Evolutionary conservation across 2,888 invertebrate species (phyloP).

Genomic region (Quadroppia sp.): DNA sequence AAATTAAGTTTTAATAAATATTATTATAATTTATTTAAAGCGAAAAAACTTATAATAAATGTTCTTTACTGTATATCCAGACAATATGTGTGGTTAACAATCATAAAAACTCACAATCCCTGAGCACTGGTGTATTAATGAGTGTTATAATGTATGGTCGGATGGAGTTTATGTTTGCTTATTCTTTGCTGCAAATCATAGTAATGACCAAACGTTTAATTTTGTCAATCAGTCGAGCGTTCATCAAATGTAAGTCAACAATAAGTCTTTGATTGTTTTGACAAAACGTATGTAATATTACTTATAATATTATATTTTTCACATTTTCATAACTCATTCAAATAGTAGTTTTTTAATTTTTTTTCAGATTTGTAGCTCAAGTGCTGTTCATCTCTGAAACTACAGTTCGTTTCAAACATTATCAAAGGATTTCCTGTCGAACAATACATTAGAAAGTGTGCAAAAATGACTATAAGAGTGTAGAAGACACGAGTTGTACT

Average conservation of each 20-base stretch:
- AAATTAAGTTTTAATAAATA: background rate
- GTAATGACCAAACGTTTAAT: slow-evolving; percentile 23
- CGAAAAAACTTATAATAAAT: background rate
- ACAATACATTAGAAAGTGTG: background rate
- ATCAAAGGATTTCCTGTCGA: slow-evolving; percentile 25
- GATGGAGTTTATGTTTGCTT: background rate
- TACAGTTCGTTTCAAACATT: background rate
- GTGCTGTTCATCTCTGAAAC: slow-evolving; percentile 6
- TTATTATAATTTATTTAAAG: background rate
- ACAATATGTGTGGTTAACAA: background rate
- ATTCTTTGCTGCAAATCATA: background rate
- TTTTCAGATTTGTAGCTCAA: background rate
- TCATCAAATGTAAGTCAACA: background rate
- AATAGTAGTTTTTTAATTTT: background rate
- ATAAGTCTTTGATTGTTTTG: background rate
- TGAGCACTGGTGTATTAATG: background rate
- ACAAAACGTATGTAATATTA: background rate
- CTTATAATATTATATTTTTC: background rate
- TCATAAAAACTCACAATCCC: background rate
- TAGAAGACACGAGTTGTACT: slow-evolving; percentile 10
- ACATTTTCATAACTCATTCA: background rate
- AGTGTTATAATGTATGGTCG: slow-evolving; percentile 7
- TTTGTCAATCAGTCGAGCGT: slow-evolving; percentile 18
- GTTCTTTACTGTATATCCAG: background rate
- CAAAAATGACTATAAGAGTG: background rate